phyloP scores from a whole-genome alignment of 2,113 vertebrate genomes.

The Falcunculus frontatus region DNA sequence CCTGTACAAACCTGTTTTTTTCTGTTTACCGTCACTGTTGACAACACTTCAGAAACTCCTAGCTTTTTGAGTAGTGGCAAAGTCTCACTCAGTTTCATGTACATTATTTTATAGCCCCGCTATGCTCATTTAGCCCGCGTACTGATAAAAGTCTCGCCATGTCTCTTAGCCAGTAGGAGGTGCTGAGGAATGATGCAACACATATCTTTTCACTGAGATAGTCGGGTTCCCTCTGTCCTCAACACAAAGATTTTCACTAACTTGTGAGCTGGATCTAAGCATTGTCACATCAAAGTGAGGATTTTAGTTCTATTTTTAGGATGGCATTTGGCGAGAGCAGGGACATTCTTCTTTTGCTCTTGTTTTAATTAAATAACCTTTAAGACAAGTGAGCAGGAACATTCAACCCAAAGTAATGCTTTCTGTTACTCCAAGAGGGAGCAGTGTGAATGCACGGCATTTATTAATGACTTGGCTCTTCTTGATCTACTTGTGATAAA shows the following conservation, averaged over 20 bases:
- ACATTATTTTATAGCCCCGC: neutral
- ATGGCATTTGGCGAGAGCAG: neutral
- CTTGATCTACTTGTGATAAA: neutral
- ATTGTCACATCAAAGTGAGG: neutral
- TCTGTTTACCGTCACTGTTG: neutral
- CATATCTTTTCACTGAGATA: neutral
- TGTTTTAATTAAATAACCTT: constrained; percentile 40
- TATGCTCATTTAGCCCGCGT: neutral
- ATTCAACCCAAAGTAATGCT: neutral
- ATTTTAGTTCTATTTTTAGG: constrained; percentile 18
- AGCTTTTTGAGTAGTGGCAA: neutral
- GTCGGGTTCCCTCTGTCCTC: neutral
- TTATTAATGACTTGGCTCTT: neutral
- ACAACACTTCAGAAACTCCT: neutral
- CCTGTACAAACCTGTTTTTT: neutral
- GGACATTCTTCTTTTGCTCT: neutral
- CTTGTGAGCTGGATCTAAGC: neutral
- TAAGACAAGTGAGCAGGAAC: neutral
- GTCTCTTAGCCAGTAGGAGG: neutral
- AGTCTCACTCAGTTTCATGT: neutral
- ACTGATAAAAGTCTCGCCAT: neutral
- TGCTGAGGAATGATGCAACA: neutral
- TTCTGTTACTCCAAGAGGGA: neutral
- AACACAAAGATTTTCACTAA: neutral
- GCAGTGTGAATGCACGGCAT: neutral